Evolutionary conservation across 2,113 vertebrate genomes (phyloP), one percentile per base, ranked within the genome.

Genomic region (Acrocephalus arundinaceus): DNA sequence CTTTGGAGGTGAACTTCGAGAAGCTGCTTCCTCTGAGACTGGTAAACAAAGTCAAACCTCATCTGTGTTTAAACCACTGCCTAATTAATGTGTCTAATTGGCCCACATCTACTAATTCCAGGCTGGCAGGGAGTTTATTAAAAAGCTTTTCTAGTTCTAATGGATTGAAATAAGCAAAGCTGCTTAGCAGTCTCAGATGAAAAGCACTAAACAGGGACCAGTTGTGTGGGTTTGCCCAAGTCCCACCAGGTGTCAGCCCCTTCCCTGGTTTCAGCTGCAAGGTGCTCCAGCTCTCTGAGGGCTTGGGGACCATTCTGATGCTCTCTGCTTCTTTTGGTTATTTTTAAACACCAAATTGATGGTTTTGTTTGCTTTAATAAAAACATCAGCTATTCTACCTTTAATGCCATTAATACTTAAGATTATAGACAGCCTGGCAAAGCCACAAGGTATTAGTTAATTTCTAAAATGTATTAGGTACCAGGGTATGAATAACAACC

Each of bases 71-170:
- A 92, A 95, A 82, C 61, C 48, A 85, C 41, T 18, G 11, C 41
- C 89, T 93, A 89, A 94, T 87, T 91, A 77, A 90, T 19, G 55
- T 43, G 58, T 75, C 41, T 85, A 93, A 96, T 51, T 83, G 76
- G 75, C 61, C 68, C 46, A 54, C 45, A 39, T 79, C 75, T 87
- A 71, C 71, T 88, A 70, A 95, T 85, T 96, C 59, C 72, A 71
- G 37, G 37, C 88, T 92, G 72, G 74, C 2, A 2, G 63, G 57
- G 41, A 87, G 77, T 80, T 89, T 87, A 83, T 95, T 90, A 71
- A 80, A 92, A 74, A 89, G 85, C 87, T 89, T 90, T 96, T 72
- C 86, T 84, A 35, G 86, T 92, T 91, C 48, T 85, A 89, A 81
- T 68, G 72, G 83, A 80, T 71, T 52, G 49, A 76, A 94, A 89